These are phyloP conservation scores for Tipula unca DNA, from an alignment of 2,888 invertebrate species.

Conservation along the genomic window DNA sequence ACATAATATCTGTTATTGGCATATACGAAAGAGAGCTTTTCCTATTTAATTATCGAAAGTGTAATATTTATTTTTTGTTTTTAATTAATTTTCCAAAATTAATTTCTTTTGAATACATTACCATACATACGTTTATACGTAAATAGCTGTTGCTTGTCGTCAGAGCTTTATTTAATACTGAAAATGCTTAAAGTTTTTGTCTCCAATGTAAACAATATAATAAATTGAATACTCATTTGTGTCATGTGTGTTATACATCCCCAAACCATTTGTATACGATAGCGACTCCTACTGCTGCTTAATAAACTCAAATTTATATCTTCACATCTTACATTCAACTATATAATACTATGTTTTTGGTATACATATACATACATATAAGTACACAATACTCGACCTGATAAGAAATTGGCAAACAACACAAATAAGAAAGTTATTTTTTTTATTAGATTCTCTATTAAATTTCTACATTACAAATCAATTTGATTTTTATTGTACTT, in stretches of 20 bases:
- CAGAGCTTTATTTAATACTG: not conserved
- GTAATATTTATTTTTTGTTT: not conserved
- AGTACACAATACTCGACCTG: not conserved
- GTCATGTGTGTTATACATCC: not conserved
- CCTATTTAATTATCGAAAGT: not conserved
- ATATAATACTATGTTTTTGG: not conserved
- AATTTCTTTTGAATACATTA: not conserved
- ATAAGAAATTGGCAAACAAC: constrained; percentile 8
- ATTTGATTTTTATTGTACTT: not conserved
- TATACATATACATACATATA: not conserved
- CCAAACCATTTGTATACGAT: not conserved
- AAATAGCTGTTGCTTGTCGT: not conserved
- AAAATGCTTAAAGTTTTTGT: not conserved
- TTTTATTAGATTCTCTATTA: not conserved
- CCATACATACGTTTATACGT: not conserved
- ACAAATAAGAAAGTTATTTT: not conserved
- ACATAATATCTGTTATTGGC: too few relatives aligned
- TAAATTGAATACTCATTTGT: not conserved
- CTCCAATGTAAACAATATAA: not conserved
- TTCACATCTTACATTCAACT: not conserved
- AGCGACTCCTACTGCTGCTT: not conserved
- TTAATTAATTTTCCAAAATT: not conserved
- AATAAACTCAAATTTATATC: not conserved
- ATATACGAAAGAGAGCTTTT: not conserved
- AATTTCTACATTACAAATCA: constrained; percentile 8